Evolutionary conservation across 2,888 invertebrate species (phyloP), one percentile per base, ranked within the genome.

Genomic region (Epiblema foenella): DNA sequence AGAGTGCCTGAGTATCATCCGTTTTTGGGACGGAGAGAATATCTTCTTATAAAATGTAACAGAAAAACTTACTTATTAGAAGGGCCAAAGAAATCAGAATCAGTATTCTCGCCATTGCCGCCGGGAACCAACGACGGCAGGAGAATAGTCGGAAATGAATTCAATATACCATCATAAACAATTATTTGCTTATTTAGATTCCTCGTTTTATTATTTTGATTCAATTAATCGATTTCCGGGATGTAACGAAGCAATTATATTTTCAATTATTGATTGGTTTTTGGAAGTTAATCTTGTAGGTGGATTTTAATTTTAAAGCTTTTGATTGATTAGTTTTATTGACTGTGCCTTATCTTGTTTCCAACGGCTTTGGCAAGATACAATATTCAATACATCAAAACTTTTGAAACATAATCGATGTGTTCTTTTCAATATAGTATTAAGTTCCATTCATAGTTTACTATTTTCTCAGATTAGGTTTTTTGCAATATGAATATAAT

Each of bases 61-160:
- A 59, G 46, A 60, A 56, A 59, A 62, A 68, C 86, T 86, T 81
- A 88, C 88, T 82, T 75, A 85, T 76, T 64, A 84, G 17, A 39
- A 84, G 62, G 71, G 81, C 58, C 64, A 77, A 29, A 24, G 77
- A 72, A 62, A 77, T 74, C 66, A 83, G 72, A 62, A 85, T 73
- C 39, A 79, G 67, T 72, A 77, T 69, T 49, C 74, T 81, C 78
- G 83, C 78, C 86, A 87, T 88, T 76, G 77, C 83, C 52, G 49
- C 54, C 67, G 73, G 70, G 66, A 82, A 77, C 84, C 81, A 62
- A 42, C 9, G 1, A 42, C 10, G 42, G 42, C 42, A 15, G 24
- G 42, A 42, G n/a, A 24, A 4, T 9, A n/a, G 37, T 24, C 42
- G 15, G 59, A n/a, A 59, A 59, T 59, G 77, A 77, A 75, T 77